These are phyloP conservation scores for Centrocercus urophasianus DNA, from an alignment of 2,113 vertebrate genomes.

Conservation along the genomic window DNA sequence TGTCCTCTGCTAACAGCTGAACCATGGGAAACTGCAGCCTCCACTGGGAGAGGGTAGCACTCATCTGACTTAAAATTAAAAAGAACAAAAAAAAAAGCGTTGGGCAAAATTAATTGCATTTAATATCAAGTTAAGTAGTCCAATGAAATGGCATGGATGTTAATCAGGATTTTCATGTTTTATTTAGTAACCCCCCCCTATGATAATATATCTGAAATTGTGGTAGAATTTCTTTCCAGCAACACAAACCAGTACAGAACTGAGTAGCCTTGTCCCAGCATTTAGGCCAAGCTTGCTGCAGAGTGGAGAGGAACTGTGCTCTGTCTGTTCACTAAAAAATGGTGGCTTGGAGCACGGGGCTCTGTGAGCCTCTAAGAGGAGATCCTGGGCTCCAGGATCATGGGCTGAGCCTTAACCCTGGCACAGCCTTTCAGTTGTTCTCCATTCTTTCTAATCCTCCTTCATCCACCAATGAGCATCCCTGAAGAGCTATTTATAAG, in stretches of 20 bases:
- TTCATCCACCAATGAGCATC: not conserved
- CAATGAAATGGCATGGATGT: not conserved
- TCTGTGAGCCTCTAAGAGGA: not conserved
- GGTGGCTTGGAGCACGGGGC: not conserved
- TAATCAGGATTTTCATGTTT: constrained; percentile 18
- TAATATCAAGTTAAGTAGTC: not conserved
- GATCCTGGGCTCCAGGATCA: not conserved
- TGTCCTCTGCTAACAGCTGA: not conserved
- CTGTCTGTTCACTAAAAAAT: not conserved
- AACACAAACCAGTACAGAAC: not conserved
- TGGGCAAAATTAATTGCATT: not conserved
- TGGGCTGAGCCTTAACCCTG: not conserved
- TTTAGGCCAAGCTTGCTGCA: not conserved
- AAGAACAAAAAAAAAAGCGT: not conserved
- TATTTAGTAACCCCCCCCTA: not conserved
- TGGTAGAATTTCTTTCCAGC: not conserved
- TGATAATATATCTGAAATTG: not conserved
- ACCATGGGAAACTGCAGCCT: not conserved
- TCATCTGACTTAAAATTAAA: not conserved
- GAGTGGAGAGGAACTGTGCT: accelerated
- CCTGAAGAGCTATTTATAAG: not conserved
- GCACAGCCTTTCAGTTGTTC: not conserved
- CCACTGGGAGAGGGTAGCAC: not conserved
- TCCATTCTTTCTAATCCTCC: not conserved
- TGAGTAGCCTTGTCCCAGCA: not conserved